Evolutionary conservation across 2,797 vertebrate genomes (phyloP).

Genomic region (Sebastes cheni): DNA sequence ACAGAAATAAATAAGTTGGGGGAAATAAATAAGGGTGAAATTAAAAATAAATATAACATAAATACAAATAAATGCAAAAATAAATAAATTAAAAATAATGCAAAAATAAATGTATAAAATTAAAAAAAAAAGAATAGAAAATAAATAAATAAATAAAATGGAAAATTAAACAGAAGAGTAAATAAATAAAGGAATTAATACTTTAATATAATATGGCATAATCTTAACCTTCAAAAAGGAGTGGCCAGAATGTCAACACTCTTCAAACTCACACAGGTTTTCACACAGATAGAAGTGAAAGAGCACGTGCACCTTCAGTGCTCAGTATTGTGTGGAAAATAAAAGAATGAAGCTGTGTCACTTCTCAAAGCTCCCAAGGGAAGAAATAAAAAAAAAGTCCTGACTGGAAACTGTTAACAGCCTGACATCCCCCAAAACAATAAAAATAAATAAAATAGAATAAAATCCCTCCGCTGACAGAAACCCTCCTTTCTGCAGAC

Average conservation of each 20-base stretch:
- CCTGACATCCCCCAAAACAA: not conserved
- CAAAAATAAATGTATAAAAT: no score
- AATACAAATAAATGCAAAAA: no score
- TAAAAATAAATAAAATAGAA: constrained; percentile 4
- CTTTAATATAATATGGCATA: no score
- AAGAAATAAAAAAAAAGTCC: not conserved
- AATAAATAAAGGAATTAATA: no score
- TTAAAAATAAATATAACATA: no score
- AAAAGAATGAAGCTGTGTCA: constrained; percentile 4
- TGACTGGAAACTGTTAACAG: constrained; percentile 12
- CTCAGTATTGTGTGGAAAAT: not conserved
- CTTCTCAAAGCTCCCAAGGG: not conserved
- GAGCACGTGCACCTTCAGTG: not conserved
- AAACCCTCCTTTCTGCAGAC: constrained; percentile 3
- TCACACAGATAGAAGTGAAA: not conserved
- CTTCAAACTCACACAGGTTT: not conserved
- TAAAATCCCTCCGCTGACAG: not conserved
- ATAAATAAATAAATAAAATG: no score
- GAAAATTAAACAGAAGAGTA: no score
- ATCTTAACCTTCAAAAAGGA: not conserved
- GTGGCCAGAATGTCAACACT: not conserved
- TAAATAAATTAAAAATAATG: no score
- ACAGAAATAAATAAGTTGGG: no score
- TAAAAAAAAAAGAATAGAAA: no score
- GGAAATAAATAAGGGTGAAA: no score